Percentiles rank a stretch among this genome's conserved stretches.
Evolutionary conservation across 2,888 invertebrate species (phyloP).

Genomic region (Lordiphosa fenestrarum): DNA sequence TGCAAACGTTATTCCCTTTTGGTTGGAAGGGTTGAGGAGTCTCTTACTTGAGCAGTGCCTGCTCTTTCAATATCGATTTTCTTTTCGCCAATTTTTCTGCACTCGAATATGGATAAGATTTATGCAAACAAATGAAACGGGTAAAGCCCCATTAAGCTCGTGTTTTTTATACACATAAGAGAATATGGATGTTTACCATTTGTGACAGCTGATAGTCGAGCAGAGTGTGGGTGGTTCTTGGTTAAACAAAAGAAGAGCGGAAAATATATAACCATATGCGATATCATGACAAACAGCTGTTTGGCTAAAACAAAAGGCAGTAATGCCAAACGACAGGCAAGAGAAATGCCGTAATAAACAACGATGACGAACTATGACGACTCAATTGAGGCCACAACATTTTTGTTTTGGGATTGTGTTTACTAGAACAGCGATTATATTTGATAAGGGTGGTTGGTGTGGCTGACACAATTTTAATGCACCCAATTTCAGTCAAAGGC

Average conservation of each 20-base stretch:
- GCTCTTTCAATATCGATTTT: conserved; percentile 28
- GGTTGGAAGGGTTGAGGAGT: not conserved
- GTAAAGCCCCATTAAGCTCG: conserved; percentile 11
- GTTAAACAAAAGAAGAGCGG: not conserved
- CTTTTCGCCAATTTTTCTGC: conserved; percentile 26
- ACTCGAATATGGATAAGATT: conserved; percentile 19
- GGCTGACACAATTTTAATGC: no score
- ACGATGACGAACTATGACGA: conserved; percentile 45
- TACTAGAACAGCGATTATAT: conserved; percentile 37
- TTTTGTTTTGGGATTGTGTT: conserved; percentile 1
- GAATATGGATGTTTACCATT: conserved; percentile 7
- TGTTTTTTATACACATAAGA: not conserved
- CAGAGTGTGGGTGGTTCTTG: conserved; percentile 10
- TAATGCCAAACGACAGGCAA: conserved; percentile 44
- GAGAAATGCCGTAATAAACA: conserved; percentile 14
- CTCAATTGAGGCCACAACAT: conserved; percentile 48
- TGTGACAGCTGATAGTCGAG: conserved; percentile 8
- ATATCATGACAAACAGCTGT: conserved; percentile 64
- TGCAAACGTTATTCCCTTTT: not conserved
- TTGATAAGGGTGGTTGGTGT: conserved; percentile 39
- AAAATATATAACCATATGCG: conserved; percentile 19
- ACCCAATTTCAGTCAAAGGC: not conserved
- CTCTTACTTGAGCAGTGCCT: not conserved
- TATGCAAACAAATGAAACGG: conserved; percentile 18
- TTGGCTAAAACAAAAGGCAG: conserved; percentile 52